A percentile compares a stretch with the other conserved stretches of the same genome.
Conservation (phyloP, 2,888 invertebrate genomes). For the Caenorhabditis drosophilae region DNA sequence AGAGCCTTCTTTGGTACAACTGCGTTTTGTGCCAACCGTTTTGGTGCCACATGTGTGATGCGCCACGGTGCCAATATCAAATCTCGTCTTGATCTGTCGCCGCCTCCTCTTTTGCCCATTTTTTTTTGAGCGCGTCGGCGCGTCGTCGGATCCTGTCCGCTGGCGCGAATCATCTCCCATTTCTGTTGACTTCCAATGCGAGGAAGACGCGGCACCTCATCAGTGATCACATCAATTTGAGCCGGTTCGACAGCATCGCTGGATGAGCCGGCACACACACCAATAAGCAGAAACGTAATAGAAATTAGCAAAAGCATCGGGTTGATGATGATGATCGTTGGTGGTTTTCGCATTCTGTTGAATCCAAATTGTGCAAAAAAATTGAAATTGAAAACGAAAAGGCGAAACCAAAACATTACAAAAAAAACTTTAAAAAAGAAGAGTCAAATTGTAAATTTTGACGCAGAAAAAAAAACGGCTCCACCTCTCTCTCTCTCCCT, state of each 20-base stretch:
- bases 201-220: conserved; percentile 29
- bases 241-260: too few relatives aligned
- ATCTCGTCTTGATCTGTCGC: conserved; percentile 33
- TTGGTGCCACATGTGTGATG: conserved; percentile 32
- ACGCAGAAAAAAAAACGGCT: too few relatives aligned
- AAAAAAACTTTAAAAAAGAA: neutral
- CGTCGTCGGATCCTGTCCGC: conserved; percentile 40
- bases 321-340: too few relatives aligned
- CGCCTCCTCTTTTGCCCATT: conserved; percentile 15
- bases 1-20: conserved; percentile 27
- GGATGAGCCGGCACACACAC: conserved; percentile 1
- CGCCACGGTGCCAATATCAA: conserved; percentile 47
- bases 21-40: conserved; percentile 28
- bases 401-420: conserved; percentile 1
- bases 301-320: too few relatives aligned
- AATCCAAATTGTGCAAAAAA: neutral
- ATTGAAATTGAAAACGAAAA: neutral
- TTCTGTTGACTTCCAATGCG: conserved; percentile 30
- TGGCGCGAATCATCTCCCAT: conserved; percentile 44
- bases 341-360: conserved; percentile 33
- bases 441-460: too few relatives aligned
- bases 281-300: conserved; percentile 13
- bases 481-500: too few relatives aligned
- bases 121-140: conserved; percentile 26
- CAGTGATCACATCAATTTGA: conserved; percentile 17